These are phyloP conservation scores for Nyctibius grandis DNA, from an alignment of 2,797 vertebrate species.

Conservation along the genomic window DNA sequence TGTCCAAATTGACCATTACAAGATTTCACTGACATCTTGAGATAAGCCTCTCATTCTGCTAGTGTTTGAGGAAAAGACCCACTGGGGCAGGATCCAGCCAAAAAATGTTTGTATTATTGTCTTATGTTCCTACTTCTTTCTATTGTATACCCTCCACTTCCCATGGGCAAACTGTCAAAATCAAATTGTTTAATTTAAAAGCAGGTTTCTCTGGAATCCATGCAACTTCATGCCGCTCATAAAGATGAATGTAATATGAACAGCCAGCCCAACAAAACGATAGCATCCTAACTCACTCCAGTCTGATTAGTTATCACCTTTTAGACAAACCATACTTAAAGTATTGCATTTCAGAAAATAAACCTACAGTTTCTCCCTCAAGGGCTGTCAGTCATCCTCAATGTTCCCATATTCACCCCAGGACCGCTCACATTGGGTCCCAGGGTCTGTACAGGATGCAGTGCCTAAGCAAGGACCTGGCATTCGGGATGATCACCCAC, in stretches of 20 bases:
- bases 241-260: not conserved
- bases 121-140: not conserved
- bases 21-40: not conserved
- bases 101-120: not conserved
- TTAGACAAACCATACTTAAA: not conserved
- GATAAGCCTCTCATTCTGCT: not conserved
- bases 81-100: not conserved
- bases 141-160: not conserved
- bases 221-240: not conserved
- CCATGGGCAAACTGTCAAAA: not conserved
- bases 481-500: rapidly evolving
- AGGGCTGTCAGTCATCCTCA: not conserved
- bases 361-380: not conserved
- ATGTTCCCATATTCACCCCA: not conserved
- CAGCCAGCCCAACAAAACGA: not conserved
- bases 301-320: not conserved
- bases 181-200: not conserved
- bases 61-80: not conserved
- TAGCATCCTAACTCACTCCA: rapidly evolving
- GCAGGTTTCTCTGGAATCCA: not conserved
- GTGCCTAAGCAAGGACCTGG: not conserved
- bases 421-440: rapidly evolving
- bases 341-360: not conserved
- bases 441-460: not conserved
- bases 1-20: not conserved